Evolutionary conservation across 1,140 invertebrate species (phyloP), one percentile per base, ranked within the genome.

Genomic region (Arctopsyche grandis): DNA sequence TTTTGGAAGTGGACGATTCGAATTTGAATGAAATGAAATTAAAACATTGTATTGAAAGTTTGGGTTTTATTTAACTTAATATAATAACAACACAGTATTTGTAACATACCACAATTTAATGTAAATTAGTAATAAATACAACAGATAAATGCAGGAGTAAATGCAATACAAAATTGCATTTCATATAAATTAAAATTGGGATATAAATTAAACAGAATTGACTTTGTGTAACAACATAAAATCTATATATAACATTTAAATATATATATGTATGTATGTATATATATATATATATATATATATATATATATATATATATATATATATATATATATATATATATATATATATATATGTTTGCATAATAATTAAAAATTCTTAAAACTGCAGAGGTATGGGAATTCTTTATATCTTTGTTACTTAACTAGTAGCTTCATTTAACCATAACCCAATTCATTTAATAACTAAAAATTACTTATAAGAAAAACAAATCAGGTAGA

Each of bases 71-170:
- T 75, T 56, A 75, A 75, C 71, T 75, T 44, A 76, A 56, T 78
- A 82, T 26, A 82, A 80, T 63, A 82, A 83, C 58, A 83, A 80
- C 77, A 81, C 74, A 69, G 75, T 70, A 52, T 77, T 88, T 88
- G 88, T 89, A 89, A 89, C 88, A 89, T 88, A 88, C 86, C 87
- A 88, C 88, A 88, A 88, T 89, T 89, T 89, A 89, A 89, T 89
- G 88, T 89, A 89, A 89, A 88, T 88, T 89, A 89, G 88, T 88
- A 89, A 89, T 89, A 89, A 89, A 89, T 89, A 88, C 88, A 89
- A 88, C 87, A 89, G 87, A 88, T 88, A 89, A 89, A 89, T 89
- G 88, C 88, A 89, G 88, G 87, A 88, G 86, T 87, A 56, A 79
- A 88, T 87, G 87, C 87, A 88, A 88, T 85, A 73, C 86, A 87